Conservation (phyloP, 37 sponge, comb jelly and placozoan species). For the Cliona cf. orientalis region DNA sequence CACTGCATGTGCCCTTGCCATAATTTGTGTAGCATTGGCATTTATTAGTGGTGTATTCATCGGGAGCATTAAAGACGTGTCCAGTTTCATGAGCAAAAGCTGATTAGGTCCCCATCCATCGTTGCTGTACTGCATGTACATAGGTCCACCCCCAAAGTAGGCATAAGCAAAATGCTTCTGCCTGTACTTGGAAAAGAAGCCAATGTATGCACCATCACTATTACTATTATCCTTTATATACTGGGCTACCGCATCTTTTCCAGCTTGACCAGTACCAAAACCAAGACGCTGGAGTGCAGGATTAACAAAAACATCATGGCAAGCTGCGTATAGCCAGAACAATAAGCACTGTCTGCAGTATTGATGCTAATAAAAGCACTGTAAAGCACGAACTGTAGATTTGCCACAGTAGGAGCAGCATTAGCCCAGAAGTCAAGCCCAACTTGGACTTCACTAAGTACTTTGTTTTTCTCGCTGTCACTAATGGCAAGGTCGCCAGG, state of each 20-base stretch:
- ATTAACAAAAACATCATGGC: background rate
- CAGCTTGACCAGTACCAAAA: background rate
- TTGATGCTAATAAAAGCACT: background rate
- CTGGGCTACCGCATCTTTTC: background rate
- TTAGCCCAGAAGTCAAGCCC: background rate
- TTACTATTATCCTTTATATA: too few relatives aligned
- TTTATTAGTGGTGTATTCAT: too few relatives aligned
- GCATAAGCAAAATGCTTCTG: too few relatives aligned
- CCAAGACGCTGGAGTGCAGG: background rate
- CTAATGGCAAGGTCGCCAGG: background rate
- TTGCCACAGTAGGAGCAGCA: background rate
- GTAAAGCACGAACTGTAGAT: background rate
- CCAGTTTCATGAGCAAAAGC: too few relatives aligned
- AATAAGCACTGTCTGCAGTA: background rate
- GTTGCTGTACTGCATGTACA: too few relatives aligned
- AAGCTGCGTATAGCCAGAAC: background rate
- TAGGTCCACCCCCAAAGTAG: too few relatives aligned
- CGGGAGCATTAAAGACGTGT: too few relatives aligned
- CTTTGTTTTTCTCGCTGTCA: background rate
- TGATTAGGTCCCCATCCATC: too few relatives aligned
- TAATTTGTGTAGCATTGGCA: background rate
- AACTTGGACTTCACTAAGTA: background rate
- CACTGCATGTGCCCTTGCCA: background rate
- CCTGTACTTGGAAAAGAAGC: too few relatives aligned
- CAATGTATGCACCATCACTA: too few relatives aligned